A percentile compares a stretch with the other conserved stretches of the same genome.
Conservation (phyloP, 2,113 vertebrate species). For the Rhinopomastus cyanomelas region DNA sequence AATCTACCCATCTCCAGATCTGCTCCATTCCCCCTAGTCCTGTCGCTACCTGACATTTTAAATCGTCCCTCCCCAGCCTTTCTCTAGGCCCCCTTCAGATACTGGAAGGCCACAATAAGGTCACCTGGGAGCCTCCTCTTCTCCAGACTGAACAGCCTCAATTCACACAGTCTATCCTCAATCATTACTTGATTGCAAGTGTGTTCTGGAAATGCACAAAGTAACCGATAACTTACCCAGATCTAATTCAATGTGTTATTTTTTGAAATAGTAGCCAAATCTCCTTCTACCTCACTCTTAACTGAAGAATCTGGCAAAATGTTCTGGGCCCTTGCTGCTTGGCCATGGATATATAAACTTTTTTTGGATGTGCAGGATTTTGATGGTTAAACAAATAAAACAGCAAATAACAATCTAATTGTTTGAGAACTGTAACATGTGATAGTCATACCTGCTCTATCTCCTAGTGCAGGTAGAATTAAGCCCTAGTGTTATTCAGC, state of each 20-base stretch:
- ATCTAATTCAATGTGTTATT: neutral
- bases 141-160: no score
- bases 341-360: neutral
- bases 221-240: neutral
- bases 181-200: neutral
- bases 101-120: no score
- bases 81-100: no score
- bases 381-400: neutral
- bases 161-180: no score
- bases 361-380: neutral
- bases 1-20: no score
- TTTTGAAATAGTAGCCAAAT: neutral
- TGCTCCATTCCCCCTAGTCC: no score
- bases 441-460: neutral
- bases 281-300: neutral
- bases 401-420: neutral
- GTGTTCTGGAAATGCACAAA: neutral
- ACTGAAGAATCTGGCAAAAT: neutral
- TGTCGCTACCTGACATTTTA: no score
- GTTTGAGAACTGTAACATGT: neutral
- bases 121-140: no score
- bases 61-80: no score
- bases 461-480: neutral
- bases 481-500: neutral
- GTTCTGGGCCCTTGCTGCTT: neutral